Evolutionary conservation across 2,797 vertebrate species (phyloP).

Genomic region (Anas bernieri): DNA sequence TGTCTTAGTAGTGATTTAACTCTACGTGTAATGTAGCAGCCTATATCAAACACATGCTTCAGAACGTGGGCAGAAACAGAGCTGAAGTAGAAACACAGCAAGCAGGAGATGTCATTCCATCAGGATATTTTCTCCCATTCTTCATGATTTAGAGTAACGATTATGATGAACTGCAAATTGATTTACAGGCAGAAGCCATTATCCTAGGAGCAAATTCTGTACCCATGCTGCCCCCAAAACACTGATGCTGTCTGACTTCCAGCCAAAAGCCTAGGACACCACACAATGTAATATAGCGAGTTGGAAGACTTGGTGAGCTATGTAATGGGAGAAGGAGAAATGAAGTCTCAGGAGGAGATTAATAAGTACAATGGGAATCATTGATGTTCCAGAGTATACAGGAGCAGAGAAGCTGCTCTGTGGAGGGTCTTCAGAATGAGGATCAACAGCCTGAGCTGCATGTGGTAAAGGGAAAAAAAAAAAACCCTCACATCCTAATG

Average conservation of each 20-base stretch:
- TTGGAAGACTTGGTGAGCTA: not conserved
- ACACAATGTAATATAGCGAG: not conserved
- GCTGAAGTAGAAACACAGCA: not conserved
- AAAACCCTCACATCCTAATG: not conserved
- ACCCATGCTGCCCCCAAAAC: not conserved
- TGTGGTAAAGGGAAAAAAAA: not conserved
- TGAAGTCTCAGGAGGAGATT: not conserved
- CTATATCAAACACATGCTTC: not conserved
- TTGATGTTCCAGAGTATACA: not conserved
- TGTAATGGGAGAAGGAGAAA: not conserved
- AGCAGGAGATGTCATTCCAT: not conserved
- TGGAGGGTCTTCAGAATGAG: constrained; percentile 8
- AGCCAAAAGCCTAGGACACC: not conserved
- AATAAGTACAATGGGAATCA: not conserved
- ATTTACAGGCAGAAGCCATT: not conserved
- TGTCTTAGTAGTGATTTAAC: not conserved
- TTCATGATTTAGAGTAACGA: too few species aligned
- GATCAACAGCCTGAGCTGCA: not conserved
- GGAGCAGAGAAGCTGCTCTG: not conserved
- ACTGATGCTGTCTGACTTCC: not conserved
- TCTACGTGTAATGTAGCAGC: not conserved
- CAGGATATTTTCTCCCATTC: not conserved
- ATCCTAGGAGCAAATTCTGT: not conserved
- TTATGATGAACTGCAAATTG: too few species aligned
- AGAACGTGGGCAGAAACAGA: not conserved